Percentiles rank a stretch among this genome's conserved stretches.
Evolutionary conservation across 1,140 invertebrate genomes (phyloP).

Genomic region (Brachystomella parvula): DNA sequence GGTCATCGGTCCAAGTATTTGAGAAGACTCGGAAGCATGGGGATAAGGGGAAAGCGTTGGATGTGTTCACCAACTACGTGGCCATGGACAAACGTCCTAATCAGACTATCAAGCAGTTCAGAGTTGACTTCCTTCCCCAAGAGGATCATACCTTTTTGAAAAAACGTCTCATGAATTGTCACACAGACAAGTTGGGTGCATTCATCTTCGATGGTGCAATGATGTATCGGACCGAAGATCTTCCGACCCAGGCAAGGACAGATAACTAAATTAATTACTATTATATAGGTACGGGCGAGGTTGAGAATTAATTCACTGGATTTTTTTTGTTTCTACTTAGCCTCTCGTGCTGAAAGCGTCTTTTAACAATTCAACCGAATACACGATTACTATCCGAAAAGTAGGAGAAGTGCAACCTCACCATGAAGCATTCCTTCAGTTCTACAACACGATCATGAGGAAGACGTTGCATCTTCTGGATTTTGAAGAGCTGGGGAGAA

Average conservation of each 20-base stretch:
- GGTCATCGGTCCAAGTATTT: neutral
- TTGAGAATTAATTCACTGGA: neutral
- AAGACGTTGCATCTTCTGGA: conserved; percentile 36
- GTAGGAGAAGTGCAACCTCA: neutral
- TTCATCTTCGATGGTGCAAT: conserved; percentile 50
- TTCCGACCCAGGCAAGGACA: conserved; percentile 8
- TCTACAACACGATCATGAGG: conserved; percentile 35
- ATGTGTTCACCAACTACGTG: conserved; percentile 17
- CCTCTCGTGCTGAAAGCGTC: neutral
- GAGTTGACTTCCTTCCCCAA: conserved; percentile 65
- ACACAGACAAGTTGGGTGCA: conserved; percentile 48
- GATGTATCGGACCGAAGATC: neutral
- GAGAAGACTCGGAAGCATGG: conserved; percentile 9
- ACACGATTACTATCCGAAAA: conserved; percentile 20
- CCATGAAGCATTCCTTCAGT: conserved; percentile 24
- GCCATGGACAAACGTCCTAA: neutral
- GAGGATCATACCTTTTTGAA: conserved; percentile 57
- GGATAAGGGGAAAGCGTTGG: neutral
- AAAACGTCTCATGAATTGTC: conserved; percentile 53
- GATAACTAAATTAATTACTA: neutral
- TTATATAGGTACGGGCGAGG: neutral
- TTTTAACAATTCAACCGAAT: neutral
- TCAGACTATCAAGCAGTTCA: conserved; percentile 55
- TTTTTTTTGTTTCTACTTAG: neutral
- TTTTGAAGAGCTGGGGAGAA: conserved; percentile 51